Conservation (phyloP, 2,113 vertebrate species). For the Vidua chalybeata region DNA sequence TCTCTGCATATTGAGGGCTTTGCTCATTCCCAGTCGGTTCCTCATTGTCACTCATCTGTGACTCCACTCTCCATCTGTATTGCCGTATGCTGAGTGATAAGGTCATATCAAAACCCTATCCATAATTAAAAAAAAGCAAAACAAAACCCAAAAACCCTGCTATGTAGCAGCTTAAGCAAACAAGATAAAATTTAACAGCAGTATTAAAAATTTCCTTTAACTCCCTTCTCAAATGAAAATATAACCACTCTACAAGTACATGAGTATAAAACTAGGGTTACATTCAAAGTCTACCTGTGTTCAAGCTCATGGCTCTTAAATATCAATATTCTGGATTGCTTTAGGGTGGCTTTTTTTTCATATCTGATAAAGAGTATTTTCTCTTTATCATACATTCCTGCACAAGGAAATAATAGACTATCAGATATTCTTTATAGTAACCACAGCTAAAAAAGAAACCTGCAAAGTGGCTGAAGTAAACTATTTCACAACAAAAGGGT, state of each 20-base stretch:
- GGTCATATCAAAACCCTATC: neutral
- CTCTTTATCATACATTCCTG: neutral
- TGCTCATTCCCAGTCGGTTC: slow-evolving; percentile 31
- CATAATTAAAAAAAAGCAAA: neutral
- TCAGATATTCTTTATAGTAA: neutral
- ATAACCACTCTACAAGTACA: neutral
- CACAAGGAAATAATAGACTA: neutral
- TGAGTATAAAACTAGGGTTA: neutral
- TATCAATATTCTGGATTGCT: neutral
- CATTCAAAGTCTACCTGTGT: neutral
- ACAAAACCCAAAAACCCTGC: neutral
- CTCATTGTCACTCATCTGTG: slow-evolving; percentile 16
- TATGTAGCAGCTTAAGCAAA: neutral
- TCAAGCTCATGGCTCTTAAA: neutral
- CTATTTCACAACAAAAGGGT: neutral
- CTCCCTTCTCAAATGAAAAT: neutral
- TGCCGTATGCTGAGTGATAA: neutral
- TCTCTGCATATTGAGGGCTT: neutral
- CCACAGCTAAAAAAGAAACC: neutral
- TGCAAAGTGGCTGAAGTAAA: neutral
- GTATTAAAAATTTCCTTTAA: neutral
- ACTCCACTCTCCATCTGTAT: slow-evolving; percentile 41
- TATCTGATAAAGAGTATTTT: neutral
- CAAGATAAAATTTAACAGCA: neutral
- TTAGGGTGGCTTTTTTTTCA: neutral